phyloP scores from a whole-genome alignment of 2,888 invertebrate species.

The Actias luna region DNA sequence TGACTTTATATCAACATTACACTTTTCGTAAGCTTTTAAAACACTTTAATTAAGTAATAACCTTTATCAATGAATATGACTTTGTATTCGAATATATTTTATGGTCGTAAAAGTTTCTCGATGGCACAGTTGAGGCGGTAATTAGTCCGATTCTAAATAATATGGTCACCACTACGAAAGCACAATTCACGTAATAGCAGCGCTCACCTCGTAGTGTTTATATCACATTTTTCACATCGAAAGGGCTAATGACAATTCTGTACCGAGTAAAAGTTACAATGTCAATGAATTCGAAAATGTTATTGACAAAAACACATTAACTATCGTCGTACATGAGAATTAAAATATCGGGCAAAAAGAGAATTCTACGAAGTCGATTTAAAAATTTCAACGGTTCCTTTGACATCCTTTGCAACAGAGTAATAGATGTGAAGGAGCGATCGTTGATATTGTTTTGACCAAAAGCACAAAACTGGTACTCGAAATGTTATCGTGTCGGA shows the following conservation, averaged over 20 bases:
- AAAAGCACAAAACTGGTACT: slow-evolving; percentile 27
- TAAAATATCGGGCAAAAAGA: slow-evolving; percentile 67
- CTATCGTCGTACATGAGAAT: slow-evolving; percentile 76
- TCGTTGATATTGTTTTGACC: slow-evolving; percentile 27
- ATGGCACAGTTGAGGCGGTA: slow-evolving; percentile 60
- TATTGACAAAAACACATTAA: slow-evolving; percentile 43
- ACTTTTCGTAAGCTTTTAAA: slow-evolving; percentile 43
- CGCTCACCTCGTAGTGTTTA: slow-evolving; percentile 40
- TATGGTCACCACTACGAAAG: slow-evolving; percentile 37
- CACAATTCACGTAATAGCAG: slow-evolving; percentile 44
- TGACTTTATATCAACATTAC: slow-evolving; percentile 71
- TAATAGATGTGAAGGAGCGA: slow-evolving; percentile 19
- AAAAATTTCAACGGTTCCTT: slow-evolving; percentile 70
- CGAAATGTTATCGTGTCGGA: slow-evolving; percentile 32
- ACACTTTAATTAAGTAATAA: slow-evolving; percentile 41
- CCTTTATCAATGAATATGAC: slow-evolving; percentile 54
- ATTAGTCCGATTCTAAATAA: slow-evolving; percentile 26
- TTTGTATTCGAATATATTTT: slow-evolving; percentile 62
- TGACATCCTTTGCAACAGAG: slow-evolving; percentile 63
- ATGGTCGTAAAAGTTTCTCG: slow-evolving; percentile 51
- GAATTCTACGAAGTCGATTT: slow-evolving; percentile 65
- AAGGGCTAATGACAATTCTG: slow-evolving; percentile 35
- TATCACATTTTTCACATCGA: slow-evolving; percentile 59
- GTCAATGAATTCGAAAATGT: slow-evolving; percentile 23
- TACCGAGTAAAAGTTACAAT: slow-evolving; percentile 19